Evolutionary conservation across 2,888 invertebrate species (phyloP).

Genomic region (Dorcus hopei): DNA sequence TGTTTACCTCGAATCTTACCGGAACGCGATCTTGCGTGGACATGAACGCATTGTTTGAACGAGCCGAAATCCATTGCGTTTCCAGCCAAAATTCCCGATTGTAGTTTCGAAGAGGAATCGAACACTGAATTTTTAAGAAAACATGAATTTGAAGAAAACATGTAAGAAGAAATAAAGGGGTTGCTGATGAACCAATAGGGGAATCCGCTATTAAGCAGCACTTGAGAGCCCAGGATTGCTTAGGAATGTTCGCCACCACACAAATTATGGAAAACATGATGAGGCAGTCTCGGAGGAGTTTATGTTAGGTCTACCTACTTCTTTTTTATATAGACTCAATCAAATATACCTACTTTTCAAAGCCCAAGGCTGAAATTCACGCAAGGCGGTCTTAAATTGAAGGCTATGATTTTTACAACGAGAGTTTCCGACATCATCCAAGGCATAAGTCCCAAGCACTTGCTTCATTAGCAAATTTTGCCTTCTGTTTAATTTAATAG

Average conservation of each 20-base stretch:
- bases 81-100: conserved; percentile 48
- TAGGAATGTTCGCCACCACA: too few species aligned
- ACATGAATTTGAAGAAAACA: too few species aligned
- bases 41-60: conserved; percentile 48
- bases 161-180: conserved; percentile 15
- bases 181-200: too few species aligned
- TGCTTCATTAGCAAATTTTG: conserved; percentile 42
- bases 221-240: too few species aligned
- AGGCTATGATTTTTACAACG: conserved; percentile 36
- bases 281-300: too few species aligned
- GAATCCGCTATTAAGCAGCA: too few species aligned
- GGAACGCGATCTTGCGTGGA: conserved; percentile 24
- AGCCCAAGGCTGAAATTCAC: conserved; percentile 41
- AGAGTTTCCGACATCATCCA: conserved; percentile 28
- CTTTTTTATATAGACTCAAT: not conserved
- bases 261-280: too few species aligned
- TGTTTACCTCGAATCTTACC: conserved; percentile 44
- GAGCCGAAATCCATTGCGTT: conserved; percentile 49
- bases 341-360: conserved; percentile 35
- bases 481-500: conserved; percentile 36
- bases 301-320: too few species aligned
- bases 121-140: conserved; percentile 42
- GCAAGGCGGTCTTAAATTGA: conserved; percentile 35
- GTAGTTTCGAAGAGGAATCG: conserved; percentile 52
- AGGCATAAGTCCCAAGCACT: conserved; percentile 35